These are phyloP conservation scores for Alauda arvensis DNA, from an alignment of 2,797 vertebrate genomes.

Conservation along the genomic window DNA sequence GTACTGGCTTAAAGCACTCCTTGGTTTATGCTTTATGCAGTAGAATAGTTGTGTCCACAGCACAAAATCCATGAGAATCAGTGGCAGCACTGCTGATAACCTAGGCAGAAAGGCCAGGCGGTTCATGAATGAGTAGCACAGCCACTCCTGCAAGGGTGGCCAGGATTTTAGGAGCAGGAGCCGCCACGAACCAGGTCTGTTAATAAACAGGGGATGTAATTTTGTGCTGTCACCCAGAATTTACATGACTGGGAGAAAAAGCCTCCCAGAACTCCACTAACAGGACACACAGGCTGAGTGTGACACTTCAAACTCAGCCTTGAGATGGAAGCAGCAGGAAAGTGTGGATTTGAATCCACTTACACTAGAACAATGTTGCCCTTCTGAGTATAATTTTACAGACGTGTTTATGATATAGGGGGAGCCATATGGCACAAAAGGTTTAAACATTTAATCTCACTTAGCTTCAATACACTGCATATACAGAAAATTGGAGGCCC, in stretches of 20 bases:
- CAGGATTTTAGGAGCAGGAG: not conserved
- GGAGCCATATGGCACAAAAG: constrained; percentile 44
- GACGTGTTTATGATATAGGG: constrained; percentile 35
- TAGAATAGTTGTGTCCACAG: not conserved
- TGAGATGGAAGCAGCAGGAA: accelerated
- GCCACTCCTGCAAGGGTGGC: not conserved
- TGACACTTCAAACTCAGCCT: not conserved
- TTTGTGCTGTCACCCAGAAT: not conserved
- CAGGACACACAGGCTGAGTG: not conserved
- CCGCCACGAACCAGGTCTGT: not conserved
- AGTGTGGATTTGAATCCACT: not conserved
- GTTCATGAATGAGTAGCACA: not conserved
- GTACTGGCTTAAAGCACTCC: not conserved
- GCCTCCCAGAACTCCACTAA: not conserved
- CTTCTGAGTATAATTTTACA: constrained; percentile 17
- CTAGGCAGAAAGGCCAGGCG: not conserved
- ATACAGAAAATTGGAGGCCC: constrained; percentile 40
- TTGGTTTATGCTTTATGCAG: not conserved
- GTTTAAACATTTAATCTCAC: constrained; percentile 56
- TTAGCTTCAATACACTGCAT: constrained; percentile 29
- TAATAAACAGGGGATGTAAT: not conserved
- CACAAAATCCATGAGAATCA: not conserved
- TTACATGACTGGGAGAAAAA: not conserved
- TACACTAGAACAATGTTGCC: not conserved
- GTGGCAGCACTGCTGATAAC: not conserved